Evolutionary conservation across 2,797 vertebrate genomes (phyloP).

Genomic region (Halcyon chelicuti): DNA sequence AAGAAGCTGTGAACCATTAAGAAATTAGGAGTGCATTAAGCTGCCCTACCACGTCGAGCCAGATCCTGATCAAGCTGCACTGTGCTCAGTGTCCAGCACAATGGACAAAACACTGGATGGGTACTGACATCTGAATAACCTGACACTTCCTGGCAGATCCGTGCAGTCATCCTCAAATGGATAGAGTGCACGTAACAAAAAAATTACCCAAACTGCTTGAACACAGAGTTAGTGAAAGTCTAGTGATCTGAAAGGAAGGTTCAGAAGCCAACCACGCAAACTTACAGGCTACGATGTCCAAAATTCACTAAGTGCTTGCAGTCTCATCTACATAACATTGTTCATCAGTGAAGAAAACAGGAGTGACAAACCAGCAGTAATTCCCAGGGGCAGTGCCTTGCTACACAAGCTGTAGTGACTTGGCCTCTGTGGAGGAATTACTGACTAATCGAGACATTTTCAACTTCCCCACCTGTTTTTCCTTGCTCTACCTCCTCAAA

Average conservation of each 20-base stretch:
- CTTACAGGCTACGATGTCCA: background rate
- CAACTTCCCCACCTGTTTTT: background rate
- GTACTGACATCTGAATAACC: background rate
- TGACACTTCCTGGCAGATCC: background rate
- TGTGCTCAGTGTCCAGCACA: background rate
- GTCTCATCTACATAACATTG: background rate
- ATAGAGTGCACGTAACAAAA: background rate
- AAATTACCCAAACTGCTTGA: background rate
- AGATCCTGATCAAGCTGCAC: background rate
- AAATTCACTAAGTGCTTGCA: background rate
- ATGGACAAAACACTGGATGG: background rate
- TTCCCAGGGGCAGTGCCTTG: background rate
- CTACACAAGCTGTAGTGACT: background rate
- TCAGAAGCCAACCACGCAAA: background rate
- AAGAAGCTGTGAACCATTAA: background rate
- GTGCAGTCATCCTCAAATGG: background rate
- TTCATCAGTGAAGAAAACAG: background rate
- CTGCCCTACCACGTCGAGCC: background rate
- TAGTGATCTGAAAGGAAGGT: background rate
- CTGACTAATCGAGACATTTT: background rate
- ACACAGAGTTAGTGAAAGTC: background rate
- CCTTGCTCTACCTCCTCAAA: background rate
- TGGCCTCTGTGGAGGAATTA: background rate
- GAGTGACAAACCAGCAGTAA: background rate
- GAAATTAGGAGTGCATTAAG: background rate